Evolutionary conservation across 2,797 vertebrate genomes (phyloP).

Genomic region (Phrynocephalus forsythii): DNA sequence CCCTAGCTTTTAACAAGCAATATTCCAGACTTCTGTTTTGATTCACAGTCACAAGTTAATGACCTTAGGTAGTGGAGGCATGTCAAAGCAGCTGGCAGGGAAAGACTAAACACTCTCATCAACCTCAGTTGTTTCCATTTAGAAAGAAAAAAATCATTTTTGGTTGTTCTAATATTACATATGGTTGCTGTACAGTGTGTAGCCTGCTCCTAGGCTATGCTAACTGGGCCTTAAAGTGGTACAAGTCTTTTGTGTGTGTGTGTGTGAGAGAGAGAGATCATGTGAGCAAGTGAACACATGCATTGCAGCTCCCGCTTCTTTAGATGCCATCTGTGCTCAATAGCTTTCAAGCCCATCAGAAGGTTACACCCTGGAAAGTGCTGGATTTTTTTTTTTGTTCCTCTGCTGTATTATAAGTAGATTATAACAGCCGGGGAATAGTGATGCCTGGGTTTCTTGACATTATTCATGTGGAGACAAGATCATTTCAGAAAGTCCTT

Average conservation of each 20-base stretch:
- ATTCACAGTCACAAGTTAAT: background rate
- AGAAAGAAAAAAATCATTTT: no score
- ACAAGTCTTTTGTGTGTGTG: background rate
- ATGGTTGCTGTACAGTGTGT: no score
- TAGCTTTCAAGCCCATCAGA: background rate
- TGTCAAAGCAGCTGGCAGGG: background rate
- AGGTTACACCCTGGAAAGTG: background rate
- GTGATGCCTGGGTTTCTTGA: background rate
- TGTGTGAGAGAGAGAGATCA: no score
- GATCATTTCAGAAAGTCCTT: background rate
- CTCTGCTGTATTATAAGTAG: background rate
- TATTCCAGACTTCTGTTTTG: background rate
- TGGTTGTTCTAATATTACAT: background rate
- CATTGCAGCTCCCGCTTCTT: background rate
- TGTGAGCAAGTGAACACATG: background rate
- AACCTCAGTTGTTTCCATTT: background rate
- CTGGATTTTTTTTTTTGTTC: background rate
- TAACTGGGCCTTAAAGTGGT: background rate
- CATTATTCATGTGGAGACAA: background rate
- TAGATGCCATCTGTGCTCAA: background rate
- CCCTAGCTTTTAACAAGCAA: background rate
- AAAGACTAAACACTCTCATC: background rate
- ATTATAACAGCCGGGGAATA: background rate
- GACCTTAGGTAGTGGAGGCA: background rate
- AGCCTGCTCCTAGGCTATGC: background rate